Evolutionary conservation across 2,113 vertebrate genomes (phyloP).

Genomic region (Hepsetus odoe): DNA sequence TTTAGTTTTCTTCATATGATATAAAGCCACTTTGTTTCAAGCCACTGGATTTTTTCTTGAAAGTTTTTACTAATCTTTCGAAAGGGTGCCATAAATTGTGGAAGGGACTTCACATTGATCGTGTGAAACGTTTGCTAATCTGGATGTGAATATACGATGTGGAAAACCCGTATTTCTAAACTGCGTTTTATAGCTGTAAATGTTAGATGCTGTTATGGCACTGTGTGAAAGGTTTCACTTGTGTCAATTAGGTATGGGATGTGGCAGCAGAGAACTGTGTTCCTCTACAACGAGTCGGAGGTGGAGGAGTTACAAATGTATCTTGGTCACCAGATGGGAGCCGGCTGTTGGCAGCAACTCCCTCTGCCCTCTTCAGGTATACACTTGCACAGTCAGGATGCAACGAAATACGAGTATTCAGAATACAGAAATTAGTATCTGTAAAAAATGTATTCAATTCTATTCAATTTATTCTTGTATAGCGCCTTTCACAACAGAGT

Average conservation of each 20-base stretch:
- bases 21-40: too few relatives aligned
- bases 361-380: constrained; percentile 90
- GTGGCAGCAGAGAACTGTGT: constrained; percentile 89
- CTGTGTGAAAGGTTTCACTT: background rate
- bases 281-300: constrained; percentile 88
- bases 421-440: too few relatives aligned
- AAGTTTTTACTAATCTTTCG: too few relatives aligned
- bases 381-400: background rate
- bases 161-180: background rate
- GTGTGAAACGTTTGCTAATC: too few relatives aligned
- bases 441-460: too few relatives aligned
- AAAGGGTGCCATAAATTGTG: too few relatives aligned
- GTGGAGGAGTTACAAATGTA: constrained; percentile 88
- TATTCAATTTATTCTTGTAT: too few relatives aligned
- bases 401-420: background rate
- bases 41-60: too few relatives aligned
- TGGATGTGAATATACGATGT: background rate
- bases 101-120: too few relatives aligned
- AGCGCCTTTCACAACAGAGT: too few relatives aligned
- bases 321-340: constrained; percentile 94
- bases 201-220: background rate
- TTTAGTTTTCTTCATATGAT: too few relatives aligned
- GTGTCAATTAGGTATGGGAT: constrained; percentile 86
- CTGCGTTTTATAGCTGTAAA: background rate
- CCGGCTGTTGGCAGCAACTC: constrained; percentile 89